Conservation (phyloP, 2,888 invertebrate species). For the Drosophila robusta region DNA sequence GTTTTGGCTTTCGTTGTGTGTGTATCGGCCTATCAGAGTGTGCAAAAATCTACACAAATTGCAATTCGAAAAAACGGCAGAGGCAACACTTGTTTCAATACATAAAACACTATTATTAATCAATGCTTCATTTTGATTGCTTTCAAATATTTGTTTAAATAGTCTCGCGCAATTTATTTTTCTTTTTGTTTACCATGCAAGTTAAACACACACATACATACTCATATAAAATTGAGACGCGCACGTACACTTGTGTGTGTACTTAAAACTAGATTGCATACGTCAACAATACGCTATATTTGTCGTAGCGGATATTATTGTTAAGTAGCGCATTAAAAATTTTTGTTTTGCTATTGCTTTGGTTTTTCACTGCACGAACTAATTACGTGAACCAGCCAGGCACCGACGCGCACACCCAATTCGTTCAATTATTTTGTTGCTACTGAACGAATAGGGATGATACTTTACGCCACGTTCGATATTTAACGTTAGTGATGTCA, state of each 20-base stretch:
- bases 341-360: slow-evolving; percentile 25
- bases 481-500: slow-evolving; percentile 3
- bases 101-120: slow-evolving; percentile 37
- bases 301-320: slow-evolving; percentile 32
- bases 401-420: slow-evolving; percentile 43
- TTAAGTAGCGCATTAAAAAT: slow-evolving; percentile 29
- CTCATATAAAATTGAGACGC: slow-evolving; percentile 55
- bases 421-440: slow-evolving; percentile 45
- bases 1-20: slow-evolving; percentile 52
- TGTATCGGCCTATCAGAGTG: slow-evolving; percentile 34
- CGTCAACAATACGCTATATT: slow-evolving; percentile 28
- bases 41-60: slow-evolving; percentile 48
- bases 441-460: slow-evolving; percentile 47
- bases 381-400: slow-evolving; percentile 46
- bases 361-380: slow-evolving; percentile 39
- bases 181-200: slow-evolving; percentile 34
- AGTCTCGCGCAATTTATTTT: slow-evolving; percentile 27
- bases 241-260: slow-evolving; percentile 39
- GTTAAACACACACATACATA: slow-evolving; percentile 43
- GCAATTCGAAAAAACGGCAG: slow-evolving; percentile 37
- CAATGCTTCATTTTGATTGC: slow-evolving; percentile 24
- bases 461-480: slow-evolving; percentile 20
- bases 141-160: slow-evolving; percentile 41
- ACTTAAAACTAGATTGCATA: slow-evolving; percentile 24
- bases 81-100: slow-evolving; percentile 64